phyloP scores from a whole-genome alignment of 1,140 invertebrate species.

The Micrasema longulum region DNA sequence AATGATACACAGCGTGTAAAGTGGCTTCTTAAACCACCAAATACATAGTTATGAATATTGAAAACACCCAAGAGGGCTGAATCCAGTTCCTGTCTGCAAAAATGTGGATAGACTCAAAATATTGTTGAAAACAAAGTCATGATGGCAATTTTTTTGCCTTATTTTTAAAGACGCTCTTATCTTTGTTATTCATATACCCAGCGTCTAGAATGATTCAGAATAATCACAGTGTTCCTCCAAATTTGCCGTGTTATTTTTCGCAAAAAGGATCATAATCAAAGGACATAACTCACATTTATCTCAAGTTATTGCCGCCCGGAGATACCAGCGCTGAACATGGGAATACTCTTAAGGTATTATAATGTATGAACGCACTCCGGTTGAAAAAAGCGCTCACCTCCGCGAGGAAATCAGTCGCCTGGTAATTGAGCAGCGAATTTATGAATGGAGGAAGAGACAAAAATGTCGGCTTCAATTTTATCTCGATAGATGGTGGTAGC shows the following conservation, averaged over 20 bases:
- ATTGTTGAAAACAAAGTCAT: no score
- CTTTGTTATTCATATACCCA: no score
- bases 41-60: no score
- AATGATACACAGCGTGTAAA: no score
- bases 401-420: not conserved
- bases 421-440: slow-evolving; percentile 20
- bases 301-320: slow-evolving; percentile 54
- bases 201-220: not conserved
- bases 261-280: slow-evolving; percentile 54
- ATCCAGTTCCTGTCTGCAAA: no score
- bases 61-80: no score
- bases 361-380: slow-evolving; percentile 49
- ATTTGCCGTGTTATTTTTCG: slow-evolving; percentile 41
- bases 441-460: slow-evolving; percentile 48
- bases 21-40: no score
- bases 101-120: no score
- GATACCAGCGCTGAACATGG: slow-evolving; percentile 52
- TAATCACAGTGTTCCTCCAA: slow-evolving; percentile 14
- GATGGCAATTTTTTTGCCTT: no score
- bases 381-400: slow-evolving; percentile 28
- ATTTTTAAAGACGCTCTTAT: no score
- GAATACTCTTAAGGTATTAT: slow-evolving; percentile 55
- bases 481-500: slow-evolving; percentile 40
- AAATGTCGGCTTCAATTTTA: slow-evolving; percentile 50
- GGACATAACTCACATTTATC: slow-evolving; percentile 55